Evolutionary conservation across 2,888 invertebrate genomes (phyloP).

Genomic region (Caenorhabditis sinica): DNA sequence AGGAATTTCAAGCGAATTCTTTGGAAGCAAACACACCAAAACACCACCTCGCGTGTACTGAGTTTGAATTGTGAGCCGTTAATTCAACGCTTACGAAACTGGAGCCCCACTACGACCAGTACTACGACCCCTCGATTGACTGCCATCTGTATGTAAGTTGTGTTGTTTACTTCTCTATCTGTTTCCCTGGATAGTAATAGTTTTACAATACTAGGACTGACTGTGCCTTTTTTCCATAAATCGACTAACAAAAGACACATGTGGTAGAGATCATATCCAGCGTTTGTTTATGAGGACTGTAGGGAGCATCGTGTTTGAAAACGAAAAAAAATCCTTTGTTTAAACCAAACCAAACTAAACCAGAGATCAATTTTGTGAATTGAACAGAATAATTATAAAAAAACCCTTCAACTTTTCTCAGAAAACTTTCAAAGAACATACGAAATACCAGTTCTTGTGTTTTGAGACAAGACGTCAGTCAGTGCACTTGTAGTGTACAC

Average conservation of each 20-base stretch:
- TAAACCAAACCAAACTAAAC: not conserved
- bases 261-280: too few species aligned
- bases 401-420: not conserved
- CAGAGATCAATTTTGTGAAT: not conserved
- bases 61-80: slow-evolving; percentile 33
- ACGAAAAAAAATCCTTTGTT: too few species aligned
- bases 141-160: slow-evolving; percentile 65
- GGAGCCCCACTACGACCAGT: slow-evolving; percentile 60
- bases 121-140: slow-evolving; percentile 46
- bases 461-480: not conserved
- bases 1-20: slow-evolving; percentile 41
- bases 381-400: not conserved
- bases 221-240: not conserved
- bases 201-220: not conserved
- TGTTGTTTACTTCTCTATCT: slow-evolving; percentile 24
- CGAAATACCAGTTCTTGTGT: not conserved
- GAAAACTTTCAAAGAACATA: slow-evolving; percentile 1
- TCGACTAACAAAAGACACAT: too few species aligned
- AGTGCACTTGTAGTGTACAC: not conserved
- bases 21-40: slow-evolving; percentile 19
- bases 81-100: slow-evolving; percentile 50
- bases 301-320: too few species aligned
- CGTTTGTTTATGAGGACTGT: too few species aligned
- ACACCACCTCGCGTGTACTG: not conserved
- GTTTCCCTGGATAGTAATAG: not conserved